Evolutionary conservation across 2,888 invertebrate species (phyloP), one percentile per base, ranked within the genome.

Genomic region (Penaeus monodon): DNA sequence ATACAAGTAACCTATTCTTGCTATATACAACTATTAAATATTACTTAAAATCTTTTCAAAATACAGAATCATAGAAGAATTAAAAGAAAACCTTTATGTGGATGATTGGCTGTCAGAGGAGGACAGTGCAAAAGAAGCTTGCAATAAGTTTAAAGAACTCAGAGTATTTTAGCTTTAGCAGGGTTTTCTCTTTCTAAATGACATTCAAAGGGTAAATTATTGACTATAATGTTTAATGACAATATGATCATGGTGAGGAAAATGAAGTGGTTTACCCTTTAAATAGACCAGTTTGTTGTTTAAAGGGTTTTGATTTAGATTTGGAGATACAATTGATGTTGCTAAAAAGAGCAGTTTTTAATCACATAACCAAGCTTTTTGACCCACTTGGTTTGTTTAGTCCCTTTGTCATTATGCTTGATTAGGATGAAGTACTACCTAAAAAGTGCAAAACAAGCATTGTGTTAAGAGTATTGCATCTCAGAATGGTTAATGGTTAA

Each of bases 281-380:
- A n/a, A 33, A 33, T 3, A 33, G 33, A 33, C 33, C 33, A 79
- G 44, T 68, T 74, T 17, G 12, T 20, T 29, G 20, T 76, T n/a
- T 33, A 3, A 33, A 33, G 89, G n/a, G 88, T 70, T 17, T 57
- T n/a, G 77, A 89, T 27, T 44, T 29, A 22, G 81, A 77, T 65
- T 22, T 70, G 27, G 81, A 81, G 22, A 27, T 83, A 4, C 29
- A 24, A 10, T 7, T 27, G 1, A 33, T 63, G n/a, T 29, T 33
- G 17, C 63, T 64, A 29, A 89, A 89, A 66, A 64, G 88, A 70
- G 17, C 27, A 33, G 68, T 90, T 70, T 70, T 90, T 24, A 88
- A 74, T 8, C 12, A 38, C 20, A 79, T 74, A 8, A 27, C 83
- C n/a, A 79, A 80, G 17, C 73, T 88, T 20, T 90, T 80, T 78